Base-by-base conservation (phyloP, 2,797 vertebrate species). In the Todus mexicanus region DNA sequence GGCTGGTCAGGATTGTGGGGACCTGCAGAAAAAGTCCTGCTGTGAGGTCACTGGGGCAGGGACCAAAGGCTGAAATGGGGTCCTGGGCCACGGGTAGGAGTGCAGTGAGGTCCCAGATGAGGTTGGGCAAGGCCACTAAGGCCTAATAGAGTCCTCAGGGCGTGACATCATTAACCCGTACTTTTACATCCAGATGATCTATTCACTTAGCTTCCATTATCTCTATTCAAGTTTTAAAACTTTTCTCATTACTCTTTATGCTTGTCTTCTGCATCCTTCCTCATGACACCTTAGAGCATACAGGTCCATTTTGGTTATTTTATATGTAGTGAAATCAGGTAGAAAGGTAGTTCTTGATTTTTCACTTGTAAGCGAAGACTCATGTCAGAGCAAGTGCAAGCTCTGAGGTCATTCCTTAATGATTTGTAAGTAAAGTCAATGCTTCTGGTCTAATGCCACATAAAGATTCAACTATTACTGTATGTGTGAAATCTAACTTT, bases 1-100 rank as follows among this genome's bases (percentile, higher is more conserved):
- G 18, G 26, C 6, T 6, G 5, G 10, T 19, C 17, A 68, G 35
- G 15, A n/a, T 23, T 50, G 4, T 25, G 29, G n/a, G 35, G 5
- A 37, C 7, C 3, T 18, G 45, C 40, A 53, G 16, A 43, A 3
- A n/a, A 18, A 22, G 22, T 8, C 6, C 61, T 59, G 12, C 7
- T 48, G 8, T 0, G 0, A 33, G 1, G 2, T 21, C 8, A 3
- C 4, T 33, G 8, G 12, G 7, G 27, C 27, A 71, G 29, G n/a
- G 9, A 27, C 6, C 33, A 31, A 37, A 8, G 25, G 33, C 12
- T 51, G 23, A 37, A 33, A 20, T 5, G 15, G 38, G 6, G 27
- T 42, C 26, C 35, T 51, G 61, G 19, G 9, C 5, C 37, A 5
- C 19, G 14, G 26, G 14, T 5, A 54, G 33, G 4, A 5, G 4